Conservation (phyloP, 2,797 vertebrate genomes). For the Echeneis naucrates region DNA sequence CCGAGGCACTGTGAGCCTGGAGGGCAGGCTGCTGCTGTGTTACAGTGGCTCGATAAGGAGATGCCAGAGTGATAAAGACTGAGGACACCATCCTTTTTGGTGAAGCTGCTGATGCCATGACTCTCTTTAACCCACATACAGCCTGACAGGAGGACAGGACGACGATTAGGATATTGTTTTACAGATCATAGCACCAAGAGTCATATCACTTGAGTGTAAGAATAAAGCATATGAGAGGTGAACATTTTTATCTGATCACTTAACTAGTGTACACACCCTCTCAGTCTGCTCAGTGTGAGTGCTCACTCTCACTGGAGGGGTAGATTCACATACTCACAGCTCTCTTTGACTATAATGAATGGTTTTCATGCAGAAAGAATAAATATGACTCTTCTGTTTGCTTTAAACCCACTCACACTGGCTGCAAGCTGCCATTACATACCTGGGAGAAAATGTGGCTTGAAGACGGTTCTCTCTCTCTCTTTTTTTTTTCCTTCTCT, state of each 20-base stretch:
- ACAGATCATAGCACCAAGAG: background rate
- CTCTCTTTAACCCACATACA: conserved; percentile 37
- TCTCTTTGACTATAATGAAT: conserved; percentile 63
- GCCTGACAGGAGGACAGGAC: conserved; percentile 39
- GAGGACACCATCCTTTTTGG: conserved; percentile 92
- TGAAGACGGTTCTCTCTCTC: conserved; percentile 41
- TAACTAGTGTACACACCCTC: conserved; percentile 23
- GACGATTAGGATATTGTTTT: background rate
- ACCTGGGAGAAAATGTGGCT: conserved; percentile 63
- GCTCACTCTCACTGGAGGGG: conserved; percentile 40
- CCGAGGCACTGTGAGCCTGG: conserved; percentile 63
- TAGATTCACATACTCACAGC: conserved; percentile 49
- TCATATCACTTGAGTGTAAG: background rate
- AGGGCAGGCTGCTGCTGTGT: conserved; percentile 72
- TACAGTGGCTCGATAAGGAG: conserved; percentile 84
- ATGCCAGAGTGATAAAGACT: conserved; percentile 91
- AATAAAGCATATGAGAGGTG: background rate
- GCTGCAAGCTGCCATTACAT: conserved; percentile 60
- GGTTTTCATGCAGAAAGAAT: conserved; percentile 51
- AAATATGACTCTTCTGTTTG: conserved; percentile 51
- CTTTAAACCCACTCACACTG: conserved; percentile 38
- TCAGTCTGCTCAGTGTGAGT: conserved; percentile 36
- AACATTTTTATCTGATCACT: background rate
- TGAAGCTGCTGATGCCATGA: conserved; percentile 81
- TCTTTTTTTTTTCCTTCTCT: conserved; percentile 55